Base-by-base conservation (phyloP, 1,140 invertebrate species). In the Steinernema feltiae region DNA sequence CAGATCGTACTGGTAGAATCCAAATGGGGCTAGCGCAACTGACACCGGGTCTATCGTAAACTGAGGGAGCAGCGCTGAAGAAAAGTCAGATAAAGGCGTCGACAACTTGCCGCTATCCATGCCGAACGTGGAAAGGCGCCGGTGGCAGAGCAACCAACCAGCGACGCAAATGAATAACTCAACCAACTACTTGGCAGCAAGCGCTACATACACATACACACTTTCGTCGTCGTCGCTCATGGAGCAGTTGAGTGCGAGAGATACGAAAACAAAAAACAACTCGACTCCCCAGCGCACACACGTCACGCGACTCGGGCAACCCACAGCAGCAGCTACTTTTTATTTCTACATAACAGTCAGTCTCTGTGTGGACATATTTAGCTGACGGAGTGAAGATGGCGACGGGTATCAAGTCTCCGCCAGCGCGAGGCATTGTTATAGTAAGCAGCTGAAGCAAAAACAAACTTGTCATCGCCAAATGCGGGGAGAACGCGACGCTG, bases 191-290 rank as follows among this genome's bases (percentile, higher is more conserved):
- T 12, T 27, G 24, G 53, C 53, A 12, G 53, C 53, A 63, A 63
- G 53, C 53, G 53, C 53, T 63, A 63, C 53, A 63, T 63, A 63
- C 41, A 46, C 41, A 46, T 46, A 46, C 24, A 63, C 53, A 63
- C 53, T 27, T 63, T 63, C 53, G n/a, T n/a, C n/a, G n/a, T n/a
- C n/a, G n/a, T n/a, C n/a, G 53, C 12, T 63, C 53, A 63, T 63
- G 53, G 53, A 63, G 53, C 53, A 63, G 53, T 63, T 63, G 15
- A n/a, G 15, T 63, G 15, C 24, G 15, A 27, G 15, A n/a, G 15
- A 15, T 63, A 27, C 53, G 53, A 63, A 63, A 63, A 63, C 53
- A 63, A 63, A 63, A n/a, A 63, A 63, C 53, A 63, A 63, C 53
- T 63, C 53, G 53, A 41, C 35, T 18, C 35, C 35, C 35, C 35